A percentile compares a stretch with the other conserved stretches of the same genome.
phyloP scores from a whole-genome alignment of 2,888 invertebrate genomes.

The Serripes groenlandicus region DNA sequence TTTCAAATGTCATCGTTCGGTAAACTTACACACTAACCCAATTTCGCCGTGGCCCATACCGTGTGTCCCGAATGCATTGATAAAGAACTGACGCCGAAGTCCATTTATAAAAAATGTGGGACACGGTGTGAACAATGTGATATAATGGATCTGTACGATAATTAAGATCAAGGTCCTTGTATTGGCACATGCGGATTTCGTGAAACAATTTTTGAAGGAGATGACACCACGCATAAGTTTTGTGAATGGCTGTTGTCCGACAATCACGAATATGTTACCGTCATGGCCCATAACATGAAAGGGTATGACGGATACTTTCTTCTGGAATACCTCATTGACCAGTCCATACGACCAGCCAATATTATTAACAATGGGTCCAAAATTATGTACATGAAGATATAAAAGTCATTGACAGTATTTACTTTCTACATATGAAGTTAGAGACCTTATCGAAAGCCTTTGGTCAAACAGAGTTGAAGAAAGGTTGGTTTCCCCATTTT shows the following conservation, averaged over 20 bases:
- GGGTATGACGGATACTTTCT: conserved; percentile 58
- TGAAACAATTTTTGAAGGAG: conserved; percentile 52
- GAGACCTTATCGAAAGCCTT: conserved; percentile 48
- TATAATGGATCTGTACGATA: conserved; percentile 14
- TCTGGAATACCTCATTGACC: conserved; percentile 57
- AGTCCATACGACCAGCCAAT: conserved; percentile 47
- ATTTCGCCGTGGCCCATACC: conserved; percentile 50
- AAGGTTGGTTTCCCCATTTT: conserved; percentile 62
- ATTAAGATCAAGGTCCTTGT: conserved; percentile 52
- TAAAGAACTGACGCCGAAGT: conserved; percentile 17
- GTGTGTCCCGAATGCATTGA: conserved; percentile 44
- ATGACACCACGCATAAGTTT: conserved; percentile 39
- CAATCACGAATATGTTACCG: conserved; percentile 42
- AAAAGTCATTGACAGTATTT: conserved; percentile 40
- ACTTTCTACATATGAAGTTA: conserved; percentile 58
- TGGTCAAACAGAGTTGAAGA: conserved; percentile 48
- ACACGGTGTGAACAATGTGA: conserved; percentile 48
- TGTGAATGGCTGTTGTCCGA: conserved; percentile 52
- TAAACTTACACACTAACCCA: conserved; percentile 42
- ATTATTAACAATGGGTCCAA: conserved; percentile 50
- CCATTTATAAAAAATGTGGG: conserved; percentile 44
- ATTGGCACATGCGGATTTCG: conserved; percentile 50
- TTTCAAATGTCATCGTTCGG: conserved; percentile 49
- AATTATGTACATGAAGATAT: conserved; percentile 57
- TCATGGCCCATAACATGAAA: conserved; percentile 56